These are phyloP conservation scores for Nephotettix cincticeps DNA, from an alignment of 1,140 invertebrate genomes.

Conservation along the genomic window DNA sequence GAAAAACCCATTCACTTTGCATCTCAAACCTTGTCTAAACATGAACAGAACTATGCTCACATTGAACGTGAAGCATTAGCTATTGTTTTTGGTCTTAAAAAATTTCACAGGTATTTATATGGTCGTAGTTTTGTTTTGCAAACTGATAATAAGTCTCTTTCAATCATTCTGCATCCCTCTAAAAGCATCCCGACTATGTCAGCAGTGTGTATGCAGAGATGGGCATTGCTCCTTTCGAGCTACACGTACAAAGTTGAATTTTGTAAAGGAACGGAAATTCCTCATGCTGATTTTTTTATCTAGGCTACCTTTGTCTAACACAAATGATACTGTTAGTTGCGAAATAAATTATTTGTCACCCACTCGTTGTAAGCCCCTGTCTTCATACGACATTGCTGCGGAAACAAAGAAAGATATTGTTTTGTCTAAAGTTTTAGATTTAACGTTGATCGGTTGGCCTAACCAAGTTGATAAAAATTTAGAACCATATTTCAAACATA, in stretches of 20 bases:
- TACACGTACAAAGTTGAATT: too few species aligned
- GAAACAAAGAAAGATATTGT: neutral
- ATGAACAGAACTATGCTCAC: constrained; percentile 13
- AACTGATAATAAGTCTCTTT: too few species aligned
- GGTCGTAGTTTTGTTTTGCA: neutral
- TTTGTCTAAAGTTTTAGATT: neutral
- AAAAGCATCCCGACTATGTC: too few species aligned
- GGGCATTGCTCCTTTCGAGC: too few species aligned
- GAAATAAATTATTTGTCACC: neutral
- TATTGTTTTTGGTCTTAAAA: constrained; percentile 17
- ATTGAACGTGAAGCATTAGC: constrained; percentile 11
- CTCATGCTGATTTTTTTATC: neutral
- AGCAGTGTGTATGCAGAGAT: too few species aligned
- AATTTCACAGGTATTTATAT: constrained; percentile 31
- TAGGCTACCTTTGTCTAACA: neutral
- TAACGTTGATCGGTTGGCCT: neutral
- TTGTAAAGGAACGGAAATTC: neutral
- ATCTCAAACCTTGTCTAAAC: neutral
- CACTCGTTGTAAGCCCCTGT: neutral
- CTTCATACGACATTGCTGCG: neutral
- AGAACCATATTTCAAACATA: neutral
- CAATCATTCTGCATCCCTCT: too few species aligned
- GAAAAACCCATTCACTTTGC: neutral
- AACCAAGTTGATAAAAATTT: neutral
- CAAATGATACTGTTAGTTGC: neutral